Evolutionary conservation across 2,113 vertebrate species (phyloP).

Genomic region (Poecilia latipinna): DNA sequence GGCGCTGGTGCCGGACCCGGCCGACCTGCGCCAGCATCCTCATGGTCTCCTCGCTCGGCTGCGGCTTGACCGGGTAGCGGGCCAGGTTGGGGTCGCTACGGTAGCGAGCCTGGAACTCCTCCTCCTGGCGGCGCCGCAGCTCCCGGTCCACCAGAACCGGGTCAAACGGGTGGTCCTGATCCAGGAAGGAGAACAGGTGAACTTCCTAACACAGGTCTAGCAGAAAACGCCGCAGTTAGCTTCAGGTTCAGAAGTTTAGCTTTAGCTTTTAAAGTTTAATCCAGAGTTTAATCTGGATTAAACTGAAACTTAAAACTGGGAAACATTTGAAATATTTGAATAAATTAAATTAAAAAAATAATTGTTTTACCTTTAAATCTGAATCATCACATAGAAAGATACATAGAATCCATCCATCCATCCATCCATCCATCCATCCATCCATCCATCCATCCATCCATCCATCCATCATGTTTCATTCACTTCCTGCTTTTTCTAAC

Average conservation of each 20-base stretch:
- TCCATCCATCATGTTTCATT: no score
- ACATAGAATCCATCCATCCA: no score
- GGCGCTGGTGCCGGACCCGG: constrained; percentile 90
- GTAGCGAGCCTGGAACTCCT: constrained; percentile 91
- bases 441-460: no score
- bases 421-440: no score
- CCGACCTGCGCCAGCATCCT: constrained; percentile 93
- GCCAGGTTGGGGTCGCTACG: constrained; percentile 96
- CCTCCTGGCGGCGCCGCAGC: constrained; percentile 83
- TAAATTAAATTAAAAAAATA: not conserved
- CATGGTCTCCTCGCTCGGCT: constrained; percentile 94
- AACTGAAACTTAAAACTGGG: not conserved
- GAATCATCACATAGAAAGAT: not conserved
- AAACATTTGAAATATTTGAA: not conserved
- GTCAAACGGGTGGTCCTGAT: constrained; percentile 52
- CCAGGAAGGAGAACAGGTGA: not conserved
- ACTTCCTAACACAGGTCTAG: not conserved
- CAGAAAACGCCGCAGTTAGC: not conserved
- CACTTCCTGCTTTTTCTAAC: no score
- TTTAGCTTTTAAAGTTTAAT: no score
- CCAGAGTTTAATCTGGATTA: not conserved
- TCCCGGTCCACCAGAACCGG: constrained; percentile 72
- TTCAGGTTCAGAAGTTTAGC: not conserved
- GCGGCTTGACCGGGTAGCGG: constrained; percentile 91
- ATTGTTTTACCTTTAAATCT: not conserved